Evolutionary conservation across 2,113 vertebrate species (phyloP), one percentile per base, ranked within the genome.

Genomic region (Larimichthys crocea): DNA sequence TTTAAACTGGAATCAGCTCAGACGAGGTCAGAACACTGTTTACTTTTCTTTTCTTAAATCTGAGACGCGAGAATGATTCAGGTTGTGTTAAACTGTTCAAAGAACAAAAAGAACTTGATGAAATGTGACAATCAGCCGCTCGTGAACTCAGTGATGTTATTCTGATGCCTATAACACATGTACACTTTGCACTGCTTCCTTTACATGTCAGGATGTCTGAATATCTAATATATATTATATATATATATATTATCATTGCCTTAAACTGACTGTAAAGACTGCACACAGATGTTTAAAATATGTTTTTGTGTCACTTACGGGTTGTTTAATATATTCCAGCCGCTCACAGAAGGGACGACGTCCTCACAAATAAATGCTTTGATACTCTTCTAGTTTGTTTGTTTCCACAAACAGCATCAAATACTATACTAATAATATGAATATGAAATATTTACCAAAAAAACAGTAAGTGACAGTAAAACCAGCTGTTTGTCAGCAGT

Each of bases 151-250:
- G 31, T 53, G 67, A 26, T n/a, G 42, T 73, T 1, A 16, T 17
- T 53, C 24, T 42, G 16, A n/a, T 6, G 2, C 52, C 26, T 26
- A 7, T 35, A 57, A 76, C 57, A 67, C 12, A 24, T 26, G 35
- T 12, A 77, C 62, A 16, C 61, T 80, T 91, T 92, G 84, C 80
- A 88, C 89, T 86, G 50, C 67, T 87, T 76, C 19, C 4, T 78
- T 86, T 76, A 77, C 42, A 42, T 5, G 52, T 81, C 82, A 74
- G 73, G 48, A 26, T 46, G 20, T 85, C 31, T 35, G 11, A 88
- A 5, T 56, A 10, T 50, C 11, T 20, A 40, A 20, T 72, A 73
- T 64, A 56, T n/a, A n/a, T n/a, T n/a, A n/a, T n/a, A n/a, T n/a
- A 5, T 3, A 62, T 69, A 79, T 65, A 42, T 12, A 35, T 35